phyloP scores from a whole-genome alignment of 2,797 vertebrate species.

The Psittacula derbiana region DNA sequence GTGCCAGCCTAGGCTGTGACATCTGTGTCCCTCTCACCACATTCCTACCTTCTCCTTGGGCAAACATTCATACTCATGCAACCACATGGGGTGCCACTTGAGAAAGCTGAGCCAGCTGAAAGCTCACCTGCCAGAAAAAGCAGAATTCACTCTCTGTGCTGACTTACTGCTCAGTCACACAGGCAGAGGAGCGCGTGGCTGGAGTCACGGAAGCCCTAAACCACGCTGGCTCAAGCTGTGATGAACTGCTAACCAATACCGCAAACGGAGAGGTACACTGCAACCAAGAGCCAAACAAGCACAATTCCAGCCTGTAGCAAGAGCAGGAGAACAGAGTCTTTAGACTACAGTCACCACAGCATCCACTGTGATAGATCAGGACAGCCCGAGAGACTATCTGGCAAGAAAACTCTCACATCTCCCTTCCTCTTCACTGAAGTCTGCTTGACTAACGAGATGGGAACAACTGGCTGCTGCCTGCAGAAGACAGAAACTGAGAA shows the following conservation, averaged over 20 bases:
- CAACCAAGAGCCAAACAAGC: not conserved
- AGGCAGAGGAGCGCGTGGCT: not conserved
- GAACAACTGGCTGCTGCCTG: not conserved
- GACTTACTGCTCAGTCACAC: not conserved
- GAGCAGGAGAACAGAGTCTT: not conserved
- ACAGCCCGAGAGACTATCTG: not conserved
- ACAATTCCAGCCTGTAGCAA: not conserved
- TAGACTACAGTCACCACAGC: not conserved
- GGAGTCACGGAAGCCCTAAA: not conserved
- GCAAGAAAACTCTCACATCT: not conserved
- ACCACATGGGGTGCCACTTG: not conserved
- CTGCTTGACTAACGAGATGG: not conserved
- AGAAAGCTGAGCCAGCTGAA: not conserved
- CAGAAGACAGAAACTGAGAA: not conserved
- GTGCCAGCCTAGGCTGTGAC: not conserved
- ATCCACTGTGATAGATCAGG: rapidly evolving
- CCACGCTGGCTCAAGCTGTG: rapidly evolving
- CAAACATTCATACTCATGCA: not conserved
- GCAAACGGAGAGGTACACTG: rapidly evolving
- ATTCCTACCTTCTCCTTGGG: not conserved
- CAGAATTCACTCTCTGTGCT: not conserved
- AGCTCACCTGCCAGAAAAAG: not conserved
- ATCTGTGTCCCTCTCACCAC: not conserved
- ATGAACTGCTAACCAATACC: not conserved
- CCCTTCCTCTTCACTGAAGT: not conserved